phyloP scores from a whole-genome alignment of 2,888 invertebrate genomes.

The Drosophila bunnanda region DNA sequence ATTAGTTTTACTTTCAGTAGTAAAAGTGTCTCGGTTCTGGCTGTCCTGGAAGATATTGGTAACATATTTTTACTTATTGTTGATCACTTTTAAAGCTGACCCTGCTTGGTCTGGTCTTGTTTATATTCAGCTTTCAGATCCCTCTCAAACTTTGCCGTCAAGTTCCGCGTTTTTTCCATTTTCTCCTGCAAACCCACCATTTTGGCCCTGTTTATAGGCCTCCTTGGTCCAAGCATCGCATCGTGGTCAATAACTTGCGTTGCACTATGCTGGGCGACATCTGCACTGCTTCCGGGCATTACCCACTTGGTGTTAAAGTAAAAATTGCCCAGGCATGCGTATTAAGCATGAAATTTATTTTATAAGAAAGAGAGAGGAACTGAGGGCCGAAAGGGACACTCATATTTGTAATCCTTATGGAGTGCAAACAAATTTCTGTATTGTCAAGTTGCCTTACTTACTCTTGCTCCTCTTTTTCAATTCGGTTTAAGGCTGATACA shows the following conservation, averaged over 20 bases:
- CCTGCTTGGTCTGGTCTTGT: neutral
- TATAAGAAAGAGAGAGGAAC: constrained; percentile 37
- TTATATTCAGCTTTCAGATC: constrained; percentile 14
- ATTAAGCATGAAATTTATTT: constrained; percentile 81
- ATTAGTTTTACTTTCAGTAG: neutral
- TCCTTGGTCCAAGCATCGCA: constrained; percentile 9
- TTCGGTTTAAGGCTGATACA: constrained; percentile 13
- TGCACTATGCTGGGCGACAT: constrained; percentile 60
- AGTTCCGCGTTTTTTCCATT: neutral
- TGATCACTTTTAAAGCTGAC: neutral
- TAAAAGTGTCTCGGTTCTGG: neutral
- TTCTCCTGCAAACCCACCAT: neutral
- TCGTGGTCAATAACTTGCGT: constrained; percentile 34
- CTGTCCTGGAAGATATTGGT: neutral
- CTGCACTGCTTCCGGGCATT: constrained; percentile 76
- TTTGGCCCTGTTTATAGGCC: constrained; percentile 19
- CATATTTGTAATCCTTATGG: constrained; percentile 78
- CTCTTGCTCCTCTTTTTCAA: constrained; percentile 42
- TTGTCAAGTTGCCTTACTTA: constrained; percentile 59
- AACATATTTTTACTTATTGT: neutral
- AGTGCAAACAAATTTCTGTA: constrained; percentile 80
- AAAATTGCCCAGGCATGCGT: constrained; percentile 75
- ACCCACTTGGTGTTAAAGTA: constrained; percentile 74
- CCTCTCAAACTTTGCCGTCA: neutral
- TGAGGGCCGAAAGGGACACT: constrained; percentile 24